Conservation (phyloP, 2,888 invertebrate genomes). For the Ctenicera cuprea region DNA sequence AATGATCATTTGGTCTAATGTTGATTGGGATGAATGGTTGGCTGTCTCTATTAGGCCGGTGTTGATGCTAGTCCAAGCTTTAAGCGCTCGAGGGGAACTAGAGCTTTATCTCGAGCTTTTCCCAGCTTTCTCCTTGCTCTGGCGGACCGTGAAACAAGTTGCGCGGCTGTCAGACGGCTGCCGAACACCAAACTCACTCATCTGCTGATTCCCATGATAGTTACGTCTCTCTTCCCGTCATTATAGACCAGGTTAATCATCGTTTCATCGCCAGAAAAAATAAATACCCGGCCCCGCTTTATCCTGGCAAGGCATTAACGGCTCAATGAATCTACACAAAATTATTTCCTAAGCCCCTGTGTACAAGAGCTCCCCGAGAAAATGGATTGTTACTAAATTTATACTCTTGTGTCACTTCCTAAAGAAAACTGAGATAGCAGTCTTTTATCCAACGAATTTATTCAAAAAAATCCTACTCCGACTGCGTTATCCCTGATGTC, state of each 20-base stretch:
- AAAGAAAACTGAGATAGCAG: constrained; percentile 1
- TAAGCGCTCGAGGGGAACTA: constrained; percentile 55
- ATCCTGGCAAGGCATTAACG: constrained; percentile 37
- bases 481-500: neutral
- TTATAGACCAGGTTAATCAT: constrained; percentile 49
- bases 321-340: constrained; percentile 43
- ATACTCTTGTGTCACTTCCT: constrained; percentile 8
- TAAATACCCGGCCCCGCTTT: constrained; percentile 32
- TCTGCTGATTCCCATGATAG: constrained; percentile 63
- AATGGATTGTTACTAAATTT: constrained; percentile 39
- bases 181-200: constrained; percentile 62
- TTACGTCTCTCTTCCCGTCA: constrained; percentile 48
- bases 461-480: neutral
- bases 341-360: constrained; percentile 33
- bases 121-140: constrained; percentile 65
- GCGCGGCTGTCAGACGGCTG: constrained; percentile 65
- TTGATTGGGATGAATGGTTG: constrained; percentile 68
- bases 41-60: constrained; percentile 66
- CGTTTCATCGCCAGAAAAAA: constrained; percentile 44
- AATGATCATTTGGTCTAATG: constrained; percentile 68
- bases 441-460: constrained; percentile 1
- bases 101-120: constrained; percentile 65
- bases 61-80: constrained; percentile 63
- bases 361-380: constrained; percentile 26
- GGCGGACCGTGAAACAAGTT: constrained; percentile 67